phyloP scores from a whole-genome alignment of 2,797 vertebrate genomes.

The Argentina silus region DNA sequence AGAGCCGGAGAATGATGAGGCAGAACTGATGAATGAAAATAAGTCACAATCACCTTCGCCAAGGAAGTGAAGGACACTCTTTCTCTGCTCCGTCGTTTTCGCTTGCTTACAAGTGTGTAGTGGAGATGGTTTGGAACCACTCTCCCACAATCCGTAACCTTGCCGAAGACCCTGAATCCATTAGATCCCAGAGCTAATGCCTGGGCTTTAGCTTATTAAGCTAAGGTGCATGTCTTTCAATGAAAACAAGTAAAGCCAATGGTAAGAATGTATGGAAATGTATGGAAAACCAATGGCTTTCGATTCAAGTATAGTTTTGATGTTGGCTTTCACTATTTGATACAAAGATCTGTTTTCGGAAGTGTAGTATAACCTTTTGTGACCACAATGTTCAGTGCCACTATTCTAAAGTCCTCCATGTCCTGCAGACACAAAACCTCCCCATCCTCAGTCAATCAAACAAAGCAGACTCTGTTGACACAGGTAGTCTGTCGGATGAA shows the following conservation, averaged over 20 bases:
- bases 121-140: background rate
- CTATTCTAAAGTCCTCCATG: background rate
- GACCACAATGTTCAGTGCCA: background rate
- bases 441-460: conserved; percentile 57
- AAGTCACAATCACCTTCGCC: conserved; percentile 61
- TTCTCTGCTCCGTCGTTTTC: too few relatives aligned
- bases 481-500: too few relatives aligned
- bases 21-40: conserved; percentile 62
- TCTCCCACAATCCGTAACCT: too few relatives aligned
- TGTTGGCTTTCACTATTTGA: too few relatives aligned
- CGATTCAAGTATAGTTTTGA: too few relatives aligned
- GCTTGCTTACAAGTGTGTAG: too few relatives aligned
- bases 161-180: too few relatives aligned
- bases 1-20: conserved; percentile 51
- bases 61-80: conserved; percentile 49
- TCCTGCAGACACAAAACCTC: conserved; percentile 44
- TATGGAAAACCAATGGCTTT: too few relatives aligned
- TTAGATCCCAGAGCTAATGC: too few relatives aligned
- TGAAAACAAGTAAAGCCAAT: background rate
- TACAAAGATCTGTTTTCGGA: background rate
- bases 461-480: conserved; percentile 59
- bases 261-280: background rate
- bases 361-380: background rate
- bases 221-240: too few relatives aligned
- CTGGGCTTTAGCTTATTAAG: too few relatives aligned